These are phyloP conservation scores for Oryzias melastigma DNA, from an alignment of 2,113 vertebrate genomes.

Conservation along the genomic window DNA sequence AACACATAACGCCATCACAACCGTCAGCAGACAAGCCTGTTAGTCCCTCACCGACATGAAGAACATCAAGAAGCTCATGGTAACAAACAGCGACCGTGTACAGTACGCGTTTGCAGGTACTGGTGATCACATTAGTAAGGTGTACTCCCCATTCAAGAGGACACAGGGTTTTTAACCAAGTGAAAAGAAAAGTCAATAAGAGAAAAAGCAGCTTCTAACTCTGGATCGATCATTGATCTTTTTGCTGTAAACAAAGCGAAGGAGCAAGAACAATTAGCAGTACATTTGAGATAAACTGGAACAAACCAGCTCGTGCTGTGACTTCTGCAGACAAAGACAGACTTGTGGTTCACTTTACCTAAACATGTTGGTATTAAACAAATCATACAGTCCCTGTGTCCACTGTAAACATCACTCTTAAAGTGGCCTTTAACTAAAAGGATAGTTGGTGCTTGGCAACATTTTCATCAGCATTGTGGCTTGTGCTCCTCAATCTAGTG, in stretches of 20 bases:
- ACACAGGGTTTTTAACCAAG: constrained; percentile 25
- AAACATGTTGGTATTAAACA: constrained; percentile 5
- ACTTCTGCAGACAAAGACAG: constrained; percentile 29
- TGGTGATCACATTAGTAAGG: constrained; percentile 48
- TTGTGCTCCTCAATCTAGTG: constrained; percentile 54
- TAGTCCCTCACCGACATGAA: constrained; percentile 39
- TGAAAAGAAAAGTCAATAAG: constrained; percentile 34
- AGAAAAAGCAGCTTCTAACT: constrained; percentile 40
- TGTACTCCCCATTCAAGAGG: constrained; percentile 47
- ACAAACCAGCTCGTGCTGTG: constrained; percentile 21
- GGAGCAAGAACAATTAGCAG: constrained; percentile 45
- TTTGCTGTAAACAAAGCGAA: constrained; percentile 57
- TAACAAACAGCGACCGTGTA: constrained; percentile 41
- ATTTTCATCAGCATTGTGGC: constrained; percentile 50
- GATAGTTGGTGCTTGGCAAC: constrained; percentile 40
- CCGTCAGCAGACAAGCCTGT: constrained; percentile 37
- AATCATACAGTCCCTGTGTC: constrained; percentile 12
- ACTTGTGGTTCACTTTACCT: constrained; percentile 14
- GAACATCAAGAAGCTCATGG: constrained; percentile 41
- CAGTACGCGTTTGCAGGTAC: constrained; percentile 28
- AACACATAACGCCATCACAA: constrained; percentile 88
- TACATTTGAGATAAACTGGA: constrained; percentile 6
- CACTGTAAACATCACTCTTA: constrained; percentile 26
- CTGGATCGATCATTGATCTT: constrained; percentile 34
- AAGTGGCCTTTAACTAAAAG: background rate